Conservation (phyloP, 1,140 invertebrate species). For the silkworm (Bombyx mori) region ASM3026992v2 NC_085129.1:5360001-5360500, state of each 20-base stretch:
- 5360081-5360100: constrained; percentile 27
- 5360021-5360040: constrained; percentile 50
- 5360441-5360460: constrained; percentile 46
- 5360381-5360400: constrained; percentile 36
- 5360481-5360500: constrained; percentile 31
- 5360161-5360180: constrained; percentile 33
- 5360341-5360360: constrained; percentile 9
- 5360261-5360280: constrained; percentile 4
- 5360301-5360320: constrained; percentile 25
- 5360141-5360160: constrained; percentile 25
- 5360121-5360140: constrained; percentile 34
- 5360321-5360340: constrained; percentile 16
- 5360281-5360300: constrained; percentile 14
- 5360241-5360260: too few relatives aligned
- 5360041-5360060: constrained; percentile 49
- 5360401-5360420: constrained; percentile 29
- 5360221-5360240: too few relatives aligned
- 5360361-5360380: constrained; percentile 12
- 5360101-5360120: constrained; percentile 33
- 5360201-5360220: too few relatives aligned
- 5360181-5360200: constrained; percentile 47
- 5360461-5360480: constrained; percentile 38
- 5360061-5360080: constrained; percentile 40
- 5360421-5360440: constrained; percentile 36
- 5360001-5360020: constrained; percentile 43